A percentile compares a stretch with the other conserved stretches of the same genome.
Conservation (phyloP, 2,797 vertebrate species). For the Aselliscus stoliczkanus region DNA sequence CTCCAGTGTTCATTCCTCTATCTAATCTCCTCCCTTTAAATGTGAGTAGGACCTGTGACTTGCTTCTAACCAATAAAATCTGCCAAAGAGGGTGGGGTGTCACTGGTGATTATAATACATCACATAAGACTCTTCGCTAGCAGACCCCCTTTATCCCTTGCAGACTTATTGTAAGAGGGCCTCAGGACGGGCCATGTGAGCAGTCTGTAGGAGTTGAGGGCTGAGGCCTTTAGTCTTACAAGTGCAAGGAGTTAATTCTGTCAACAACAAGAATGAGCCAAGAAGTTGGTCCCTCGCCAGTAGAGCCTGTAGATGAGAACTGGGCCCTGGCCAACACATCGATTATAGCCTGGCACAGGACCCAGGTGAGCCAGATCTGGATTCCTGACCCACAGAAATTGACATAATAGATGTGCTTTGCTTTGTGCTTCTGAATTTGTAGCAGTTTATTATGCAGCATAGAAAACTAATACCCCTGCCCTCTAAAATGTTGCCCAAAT, state of each 20-base stretch:
- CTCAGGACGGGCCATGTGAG: not conserved
- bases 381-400: not conserved
- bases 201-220: not conserved
- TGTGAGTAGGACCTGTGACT: not conserved
- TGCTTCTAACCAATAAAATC: not conserved
- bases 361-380: not conserved
- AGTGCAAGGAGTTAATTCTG: not conserved
- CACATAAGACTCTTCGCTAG: not conserved
- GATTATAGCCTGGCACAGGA: not conserved
- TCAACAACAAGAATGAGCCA: not conserved
- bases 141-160: not conserved
- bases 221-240: not conserved
- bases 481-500: not conserved
- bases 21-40: not conserved
- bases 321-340: not conserved
- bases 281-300: not conserved
- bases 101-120: not conserved
- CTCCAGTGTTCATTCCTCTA: not conserved
- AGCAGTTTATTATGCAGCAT: not conserved
- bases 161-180: not conserved
- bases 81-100: not conserved
- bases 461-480: not conserved
- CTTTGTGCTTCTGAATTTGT: not conserved
- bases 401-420: not conserved
- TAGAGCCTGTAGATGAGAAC: not conserved